Evolutionary conservation across 2,113 vertebrate genomes (phyloP).

Genomic region (Martes martes): DNA sequence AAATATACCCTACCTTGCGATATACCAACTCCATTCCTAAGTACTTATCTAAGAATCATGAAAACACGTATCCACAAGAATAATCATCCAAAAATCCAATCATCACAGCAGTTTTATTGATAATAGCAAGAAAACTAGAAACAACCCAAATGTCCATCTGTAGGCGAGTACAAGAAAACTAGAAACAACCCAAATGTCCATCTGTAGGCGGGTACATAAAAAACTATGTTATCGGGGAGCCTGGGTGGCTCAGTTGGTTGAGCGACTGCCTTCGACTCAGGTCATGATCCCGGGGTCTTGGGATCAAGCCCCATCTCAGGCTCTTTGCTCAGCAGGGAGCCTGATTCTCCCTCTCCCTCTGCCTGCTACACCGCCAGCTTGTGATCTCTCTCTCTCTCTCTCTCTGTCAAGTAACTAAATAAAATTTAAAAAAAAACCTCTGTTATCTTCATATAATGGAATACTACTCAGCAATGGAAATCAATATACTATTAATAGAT

Average conservation of each 20-base stretch:
- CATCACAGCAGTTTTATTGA: not conserved
- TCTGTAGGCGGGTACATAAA: not conserved
- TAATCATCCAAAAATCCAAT: not conserved
- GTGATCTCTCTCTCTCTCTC: too few relatives aligned
- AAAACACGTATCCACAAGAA: conserved; percentile 1
- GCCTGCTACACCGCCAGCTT: too few relatives aligned
- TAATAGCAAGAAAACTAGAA: not conserved
- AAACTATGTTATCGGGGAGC: too few relatives aligned
- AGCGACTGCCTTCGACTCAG: too few relatives aligned
- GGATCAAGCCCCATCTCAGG: too few relatives aligned
- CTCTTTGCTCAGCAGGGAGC: too few relatives aligned
- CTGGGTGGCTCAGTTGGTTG: too few relatives aligned
- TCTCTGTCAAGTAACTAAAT: too few relatives aligned
- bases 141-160: not conserved
- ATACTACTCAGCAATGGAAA: not conserved
- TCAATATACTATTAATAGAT: not conserved
- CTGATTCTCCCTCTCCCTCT: too few relatives aligned
- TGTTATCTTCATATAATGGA: not conserved
- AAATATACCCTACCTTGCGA: not conserved
- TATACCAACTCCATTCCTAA: conserved; percentile 2
- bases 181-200: not conserved
- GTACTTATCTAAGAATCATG: conserved; percentile 18
- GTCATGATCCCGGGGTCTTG: too few relatives aligned
- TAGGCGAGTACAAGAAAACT: not conserved
- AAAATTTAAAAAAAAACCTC: too few relatives aligned